phyloP scores from a whole-genome alignment of 1,140 invertebrate species.

The Caenorhabditis latens region DNA sequence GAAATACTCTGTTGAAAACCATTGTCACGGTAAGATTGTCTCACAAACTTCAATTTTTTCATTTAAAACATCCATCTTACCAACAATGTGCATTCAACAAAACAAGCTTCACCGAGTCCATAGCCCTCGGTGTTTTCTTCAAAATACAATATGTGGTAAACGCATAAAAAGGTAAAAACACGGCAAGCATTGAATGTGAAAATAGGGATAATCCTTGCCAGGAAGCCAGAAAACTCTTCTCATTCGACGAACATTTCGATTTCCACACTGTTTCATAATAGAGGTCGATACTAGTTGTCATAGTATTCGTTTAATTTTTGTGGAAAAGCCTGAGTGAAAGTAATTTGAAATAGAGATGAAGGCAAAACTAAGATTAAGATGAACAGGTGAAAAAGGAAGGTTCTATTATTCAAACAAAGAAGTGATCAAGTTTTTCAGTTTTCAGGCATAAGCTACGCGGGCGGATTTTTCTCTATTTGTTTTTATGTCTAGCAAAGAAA shows the following conservation, averaged over 20 bases:
- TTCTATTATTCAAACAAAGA: no score
- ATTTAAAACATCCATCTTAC: not conserved
- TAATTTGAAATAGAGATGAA: no score
- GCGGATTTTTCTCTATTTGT: no score
- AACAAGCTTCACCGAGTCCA: conserved; percentile 1
- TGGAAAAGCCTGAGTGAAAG: no score
- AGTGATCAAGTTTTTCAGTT: no score
- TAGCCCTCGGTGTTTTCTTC: not conserved
- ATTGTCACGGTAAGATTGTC: no score
- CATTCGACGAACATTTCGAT: not conserved
- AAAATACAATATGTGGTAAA: conserved; percentile 24
- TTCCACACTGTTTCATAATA: conserved; percentile 8
- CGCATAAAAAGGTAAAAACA: not conserved
- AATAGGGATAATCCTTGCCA: conserved; percentile 20
- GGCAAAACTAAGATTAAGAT: no score
- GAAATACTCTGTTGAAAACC: no score
- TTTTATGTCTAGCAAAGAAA: no score
- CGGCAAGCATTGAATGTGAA: not conserved
- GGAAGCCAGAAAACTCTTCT: conserved; percentile 24
- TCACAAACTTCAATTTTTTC: not conserved
- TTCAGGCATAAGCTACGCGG: no score
- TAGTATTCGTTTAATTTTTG: not conserved
- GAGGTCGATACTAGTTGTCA: not conserved
- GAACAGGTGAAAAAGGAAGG: no score
- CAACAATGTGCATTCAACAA: conserved; percentile 6